Base-by-base conservation (phyloP, 2,113 vertebrate species). In the Rhea pennata region DNA sequence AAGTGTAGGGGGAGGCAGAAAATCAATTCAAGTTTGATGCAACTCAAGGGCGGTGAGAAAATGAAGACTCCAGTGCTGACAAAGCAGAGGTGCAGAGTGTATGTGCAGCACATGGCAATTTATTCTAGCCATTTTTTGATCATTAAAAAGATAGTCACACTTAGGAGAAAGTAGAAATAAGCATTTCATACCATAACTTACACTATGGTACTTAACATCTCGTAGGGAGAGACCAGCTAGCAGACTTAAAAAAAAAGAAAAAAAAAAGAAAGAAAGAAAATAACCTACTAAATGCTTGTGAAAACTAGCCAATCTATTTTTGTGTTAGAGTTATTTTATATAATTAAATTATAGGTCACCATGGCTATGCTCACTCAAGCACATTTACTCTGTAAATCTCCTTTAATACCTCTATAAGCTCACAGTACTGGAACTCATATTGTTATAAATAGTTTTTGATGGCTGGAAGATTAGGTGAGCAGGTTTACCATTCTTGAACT, bases 81-180 rank as follows among this genome's bases (percentile, higher is more conserved):
- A 33, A 59, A 73, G 94, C 89, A 94, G 87, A 96, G 87, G 75
- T 56, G 77, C 26, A 2, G 2, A 69, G 31, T 2, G 1, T 9
- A 69, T 39, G 40, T 27, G 62, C 79, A 91, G 95, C 95, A 86
- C 84, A 91, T 33, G 3, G 24, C 84, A 83, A 93, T 85, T 66
- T 80, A 95, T 84, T 62, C 17, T 84, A 71, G 72, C 44, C 96
- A 91, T 74, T 95, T 93, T 95, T 27, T 90, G 91, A 87, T 91
- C 90, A 96, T 95, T 97, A 95, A 93, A 97, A 97, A 97, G 92
- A 94, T 51, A 97, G 91, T 88, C 77, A 81, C 56, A 86, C 51
- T 76, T 91, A 96, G 73, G 79, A 95, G 92, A 96, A 95, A 91
- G 73, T 17, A 87, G 74, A 92, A 96, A 88, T 33, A 87, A 97